Percentiles rank a stretch among this genome's conserved stretches.
These are phyloP conservation scores for Phrynocephalus guinanensis DNA, from an alignment of 2,797 vertebrate species.

Conservation along the genomic window DNA sequence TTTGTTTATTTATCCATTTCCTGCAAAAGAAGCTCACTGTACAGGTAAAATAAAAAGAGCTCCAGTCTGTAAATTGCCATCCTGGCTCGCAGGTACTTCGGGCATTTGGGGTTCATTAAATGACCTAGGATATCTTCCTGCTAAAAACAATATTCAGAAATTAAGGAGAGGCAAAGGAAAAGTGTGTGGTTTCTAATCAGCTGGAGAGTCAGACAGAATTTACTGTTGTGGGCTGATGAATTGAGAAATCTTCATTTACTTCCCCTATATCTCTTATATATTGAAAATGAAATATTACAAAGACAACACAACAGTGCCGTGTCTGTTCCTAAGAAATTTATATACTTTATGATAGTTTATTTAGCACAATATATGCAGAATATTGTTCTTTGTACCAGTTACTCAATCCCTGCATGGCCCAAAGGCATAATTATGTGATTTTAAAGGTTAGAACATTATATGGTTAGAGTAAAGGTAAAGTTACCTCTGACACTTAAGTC, in stretches of 20 bases:
- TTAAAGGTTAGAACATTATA: no score
- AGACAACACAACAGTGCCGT: neutral
- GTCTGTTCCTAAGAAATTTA: neutral
- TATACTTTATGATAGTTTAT: neutral
- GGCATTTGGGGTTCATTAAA: slow-evolving; percentile 44
- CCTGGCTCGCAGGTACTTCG: slow-evolving; percentile 46
- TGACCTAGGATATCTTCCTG: slow-evolving; percentile 20
- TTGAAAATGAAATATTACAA: neutral
- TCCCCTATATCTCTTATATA: neutral
- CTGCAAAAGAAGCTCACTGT: slow-evolving; percentile 46
- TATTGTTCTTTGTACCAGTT: neutral
- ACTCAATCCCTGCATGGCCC: neutral
- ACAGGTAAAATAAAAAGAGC: slow-evolving; percentile 46
- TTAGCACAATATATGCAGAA: neutral
- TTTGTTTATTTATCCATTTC: slow-evolving; percentile 46
- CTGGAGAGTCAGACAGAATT: no score
- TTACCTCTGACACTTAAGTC: no score
- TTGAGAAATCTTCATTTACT: neutral
- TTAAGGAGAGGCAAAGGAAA: neutral
- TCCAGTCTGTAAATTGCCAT: slow-evolving; percentile 40
- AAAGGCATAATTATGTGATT: neutral
- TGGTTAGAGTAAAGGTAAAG: no score
- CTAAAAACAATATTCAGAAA: neutral
- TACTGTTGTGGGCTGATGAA: no score
- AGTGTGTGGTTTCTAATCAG: neutral